Percentiles rank a stretch among this genome's conserved stretches.
These are phyloP conservation scores for Gymnogyps californianus DNA, from an alignment of 2,113 vertebrate species.

Conservation along the genomic window DNA sequence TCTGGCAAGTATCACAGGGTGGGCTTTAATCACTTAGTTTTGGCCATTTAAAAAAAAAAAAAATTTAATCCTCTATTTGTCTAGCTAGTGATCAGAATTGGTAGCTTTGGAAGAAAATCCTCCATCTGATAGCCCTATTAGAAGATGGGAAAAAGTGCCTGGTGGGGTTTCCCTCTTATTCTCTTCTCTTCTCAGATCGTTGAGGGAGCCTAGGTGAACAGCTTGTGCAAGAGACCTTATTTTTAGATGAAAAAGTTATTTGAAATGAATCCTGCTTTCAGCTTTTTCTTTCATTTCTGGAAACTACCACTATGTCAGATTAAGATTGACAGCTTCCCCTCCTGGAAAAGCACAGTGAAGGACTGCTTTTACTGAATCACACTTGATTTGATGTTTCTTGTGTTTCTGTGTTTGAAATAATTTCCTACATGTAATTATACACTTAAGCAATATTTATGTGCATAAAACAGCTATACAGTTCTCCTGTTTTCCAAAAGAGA, in stretches of 20 bases:
- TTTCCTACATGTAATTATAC: slow-evolving; percentile 49
- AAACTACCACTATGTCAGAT: background rate
- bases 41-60: background rate
- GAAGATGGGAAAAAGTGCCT: background rate
- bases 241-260: slow-evolving; percentile 28
- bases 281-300: slow-evolving; percentile 23
- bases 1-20: background rate
- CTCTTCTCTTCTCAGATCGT: background rate
- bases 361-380: slow-evolving; percentile 36
- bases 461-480: background rate
- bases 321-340: background rate
- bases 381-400: slow-evolving; percentile 42
- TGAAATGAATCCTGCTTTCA: background rate
- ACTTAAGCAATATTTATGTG: slow-evolving; percentile 36
- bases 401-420: slow-evolving; percentile 47
- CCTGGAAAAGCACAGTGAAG: slow-evolving; percentile 10
- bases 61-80: background rate
- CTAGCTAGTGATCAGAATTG: background rate
- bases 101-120: background rate
- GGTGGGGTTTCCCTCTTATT: background rate
- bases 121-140: background rate
- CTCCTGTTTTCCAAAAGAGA: slow-evolving; percentile 20
- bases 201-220: background rate
- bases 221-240: background rate
- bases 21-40: background rate